phyloP scores from a whole-genome alignment of 2,888 invertebrate species.

The Cheilosia soror region DNA sequence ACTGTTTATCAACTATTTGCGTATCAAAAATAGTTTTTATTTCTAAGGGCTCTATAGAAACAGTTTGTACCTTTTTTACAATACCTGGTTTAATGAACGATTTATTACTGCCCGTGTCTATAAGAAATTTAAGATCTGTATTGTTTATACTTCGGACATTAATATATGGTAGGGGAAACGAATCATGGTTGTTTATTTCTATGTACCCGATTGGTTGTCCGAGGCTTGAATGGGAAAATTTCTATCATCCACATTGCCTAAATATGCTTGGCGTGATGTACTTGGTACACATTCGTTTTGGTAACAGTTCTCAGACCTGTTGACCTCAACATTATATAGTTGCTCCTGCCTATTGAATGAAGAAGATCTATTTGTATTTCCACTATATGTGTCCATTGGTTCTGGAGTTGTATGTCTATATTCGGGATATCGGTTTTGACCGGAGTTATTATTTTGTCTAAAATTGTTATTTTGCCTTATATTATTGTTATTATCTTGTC shows the following conservation, averaged over 20 bases:
- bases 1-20: neutral
- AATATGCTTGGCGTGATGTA: neutral
- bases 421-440: neutral
- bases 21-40: constrained; percentile 3
- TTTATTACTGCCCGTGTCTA: neutral
- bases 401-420: neutral
- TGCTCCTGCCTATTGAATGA: neutral
- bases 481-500: too few species aligned
- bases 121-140: neutral
- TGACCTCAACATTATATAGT: neutral
- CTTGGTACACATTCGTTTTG: neutral
- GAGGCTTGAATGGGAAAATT: constrained; percentile 68
- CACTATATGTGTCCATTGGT: neutral
- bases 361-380: too few species aligned
- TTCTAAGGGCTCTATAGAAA: neutral
- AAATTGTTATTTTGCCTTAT: neutral
- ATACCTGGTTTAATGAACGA: constrained; percentile 57
- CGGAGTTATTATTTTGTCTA: neutral
- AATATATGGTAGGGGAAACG: too few species aligned
- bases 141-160: constrained; percentile 1
- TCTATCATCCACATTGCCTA: constrained; percentile 41
- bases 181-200: constrained; percentile 43
- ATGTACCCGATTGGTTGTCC: constrained; percentile 57
- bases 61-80: neutral
- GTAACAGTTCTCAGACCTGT: neutral